Conservation (phyloP, 2,888 invertebrate genomes). For the Cotesia congregata region DNA sequence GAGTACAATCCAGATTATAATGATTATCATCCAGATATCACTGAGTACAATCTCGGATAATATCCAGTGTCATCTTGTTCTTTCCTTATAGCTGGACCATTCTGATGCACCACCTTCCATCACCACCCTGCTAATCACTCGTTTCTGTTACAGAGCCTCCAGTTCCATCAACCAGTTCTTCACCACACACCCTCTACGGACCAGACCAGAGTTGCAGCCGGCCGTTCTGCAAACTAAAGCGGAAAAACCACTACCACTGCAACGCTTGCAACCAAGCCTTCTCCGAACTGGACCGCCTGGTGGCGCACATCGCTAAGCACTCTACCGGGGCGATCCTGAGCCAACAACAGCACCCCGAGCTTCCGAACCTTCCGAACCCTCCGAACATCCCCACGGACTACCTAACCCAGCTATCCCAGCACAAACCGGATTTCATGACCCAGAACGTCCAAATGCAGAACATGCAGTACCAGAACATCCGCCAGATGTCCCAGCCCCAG, state of each 20-base stretch:
- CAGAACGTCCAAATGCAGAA: slow-evolving; percentile 65
- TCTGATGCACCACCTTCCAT: no score
- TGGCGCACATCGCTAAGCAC: slow-evolving; percentile 81
- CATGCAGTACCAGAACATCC: slow-evolving; percentile 65
- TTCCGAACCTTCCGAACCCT: slow-evolving; percentile 52
- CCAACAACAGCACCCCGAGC: slow-evolving; percentile 65
- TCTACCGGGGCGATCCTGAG: slow-evolving; percentile 74
- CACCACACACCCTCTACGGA: slow-evolving; percentile 74
- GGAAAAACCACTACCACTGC: slow-evolving; percentile 85
- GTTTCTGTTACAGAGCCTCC: slow-evolving; percentile 53
- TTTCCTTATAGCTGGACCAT: background rate
- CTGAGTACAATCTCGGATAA: no score
- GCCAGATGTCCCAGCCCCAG: slow-evolving; percentile 56
- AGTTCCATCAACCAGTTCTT: slow-evolving; percentile 50
- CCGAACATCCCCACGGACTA: slow-evolving; percentile 57
- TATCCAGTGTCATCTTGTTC: no score
- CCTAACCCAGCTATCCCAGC: slow-evolving; percentile 62
- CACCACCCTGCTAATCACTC: no score
- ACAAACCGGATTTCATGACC: slow-evolving; percentile 67
- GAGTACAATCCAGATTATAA: no score
- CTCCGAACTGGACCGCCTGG: slow-evolving; percentile 79
- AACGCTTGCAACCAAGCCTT: slow-evolving; percentile 85
- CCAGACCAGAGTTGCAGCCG: slow-evolving; percentile 80
- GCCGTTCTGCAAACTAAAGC: slow-evolving; percentile 85
- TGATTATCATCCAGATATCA: no score